phyloP scores from a whole-genome alignment of 1,140 invertebrate genomes.

The Drosophila saltans region DNA sequence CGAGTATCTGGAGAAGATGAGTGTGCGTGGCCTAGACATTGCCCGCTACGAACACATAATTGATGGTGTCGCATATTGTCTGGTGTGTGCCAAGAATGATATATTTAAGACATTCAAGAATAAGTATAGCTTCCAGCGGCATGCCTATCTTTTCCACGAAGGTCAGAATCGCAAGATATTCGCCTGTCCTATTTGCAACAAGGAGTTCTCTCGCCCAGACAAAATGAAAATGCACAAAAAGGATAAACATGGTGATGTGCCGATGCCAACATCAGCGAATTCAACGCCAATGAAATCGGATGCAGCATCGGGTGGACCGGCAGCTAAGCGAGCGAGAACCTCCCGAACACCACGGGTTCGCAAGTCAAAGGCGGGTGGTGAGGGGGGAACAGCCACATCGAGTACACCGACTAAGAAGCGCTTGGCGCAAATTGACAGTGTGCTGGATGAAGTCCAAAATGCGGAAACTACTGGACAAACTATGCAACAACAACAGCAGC shows the following conservation, averaged over 20 bases:
- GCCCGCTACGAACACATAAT: constrained; percentile 94
- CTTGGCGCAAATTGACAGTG: constrained; percentile 75
- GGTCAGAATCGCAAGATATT: constrained; percentile 95
- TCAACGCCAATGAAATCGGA: constrained; percentile 59
- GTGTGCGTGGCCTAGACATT: constrained; percentile 92
- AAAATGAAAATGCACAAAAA: constrained; percentile 98
- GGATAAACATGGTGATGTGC: constrained; percentile 88
- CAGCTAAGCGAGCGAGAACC: constrained; percentile 59
- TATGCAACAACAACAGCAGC: constrained; percentile 35
- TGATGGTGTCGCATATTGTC: constrained; percentile 94
- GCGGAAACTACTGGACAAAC: constrained; percentile 41
- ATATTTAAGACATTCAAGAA: constrained; percentile 96
- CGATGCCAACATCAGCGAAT: constrained; percentile 50
- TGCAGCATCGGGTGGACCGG: constrained; percentile 33
- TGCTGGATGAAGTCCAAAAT: constrained; percentile 77
- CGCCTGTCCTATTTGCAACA: constrained; percentile 94
- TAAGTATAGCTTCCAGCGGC: constrained; percentile 96
- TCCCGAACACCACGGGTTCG: constrained; percentile 64
- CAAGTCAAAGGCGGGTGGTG: constrained; percentile 56
- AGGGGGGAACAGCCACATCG: constrained; percentile 38
- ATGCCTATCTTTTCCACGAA: constrained; percentile 96
- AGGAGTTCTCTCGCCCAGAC: constrained; percentile 95
- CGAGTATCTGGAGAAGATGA: constrained; percentile 95
- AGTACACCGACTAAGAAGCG: constrained; percentile 67
- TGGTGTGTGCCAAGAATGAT: constrained; percentile 94